Percentiles rank a stretch among this genome's conserved stretches.
These are phyloP conservation scores for Lasioglossum villosulum DNA, from an alignment of 2,888 invertebrate species.

Conservation along the genomic window DNA sequence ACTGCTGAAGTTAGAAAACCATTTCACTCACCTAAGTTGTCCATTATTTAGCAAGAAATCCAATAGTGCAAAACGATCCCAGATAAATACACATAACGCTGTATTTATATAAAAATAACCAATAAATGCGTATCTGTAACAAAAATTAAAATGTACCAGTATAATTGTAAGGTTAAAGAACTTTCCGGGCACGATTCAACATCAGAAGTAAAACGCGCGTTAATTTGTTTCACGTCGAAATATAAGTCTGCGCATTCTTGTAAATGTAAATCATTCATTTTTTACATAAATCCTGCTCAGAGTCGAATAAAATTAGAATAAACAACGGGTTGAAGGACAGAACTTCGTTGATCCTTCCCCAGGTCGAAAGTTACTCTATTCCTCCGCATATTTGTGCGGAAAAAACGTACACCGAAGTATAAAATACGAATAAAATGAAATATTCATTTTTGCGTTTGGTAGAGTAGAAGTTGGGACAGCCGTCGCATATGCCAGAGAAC, in stretches of 20 bases:
- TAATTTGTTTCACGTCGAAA: neutral
- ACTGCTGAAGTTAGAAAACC: neutral
- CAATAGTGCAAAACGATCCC: neutral
- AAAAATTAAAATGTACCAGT: neutral
- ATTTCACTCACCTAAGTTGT: neutral
- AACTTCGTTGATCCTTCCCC: neutral
- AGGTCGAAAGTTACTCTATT: neutral
- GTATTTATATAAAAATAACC: neutral
- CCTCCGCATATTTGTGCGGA: neutral
- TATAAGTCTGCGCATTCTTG: neutral
- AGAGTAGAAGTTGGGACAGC: neutral
- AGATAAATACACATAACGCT: neutral
- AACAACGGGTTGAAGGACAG: neutral
- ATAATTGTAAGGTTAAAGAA: too few species aligned
- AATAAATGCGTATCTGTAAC: neutral
- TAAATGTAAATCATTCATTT: neutral
- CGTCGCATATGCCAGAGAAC: neutral
- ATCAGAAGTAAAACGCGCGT: neutral
- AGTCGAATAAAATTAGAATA: neutral
- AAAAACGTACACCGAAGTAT: neutral
- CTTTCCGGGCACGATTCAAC: too few species aligned
- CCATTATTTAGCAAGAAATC: neutral
- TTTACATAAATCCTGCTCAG: neutral
- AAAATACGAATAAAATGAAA: slow-evolving; percentile 9
- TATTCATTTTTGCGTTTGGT: neutral